Percentiles rank a stretch among this genome's conserved stretches.
Evolutionary conservation across 2,113 vertebrate genomes (phyloP).

Genomic region (Phyllostomus hastatus): DNA sequence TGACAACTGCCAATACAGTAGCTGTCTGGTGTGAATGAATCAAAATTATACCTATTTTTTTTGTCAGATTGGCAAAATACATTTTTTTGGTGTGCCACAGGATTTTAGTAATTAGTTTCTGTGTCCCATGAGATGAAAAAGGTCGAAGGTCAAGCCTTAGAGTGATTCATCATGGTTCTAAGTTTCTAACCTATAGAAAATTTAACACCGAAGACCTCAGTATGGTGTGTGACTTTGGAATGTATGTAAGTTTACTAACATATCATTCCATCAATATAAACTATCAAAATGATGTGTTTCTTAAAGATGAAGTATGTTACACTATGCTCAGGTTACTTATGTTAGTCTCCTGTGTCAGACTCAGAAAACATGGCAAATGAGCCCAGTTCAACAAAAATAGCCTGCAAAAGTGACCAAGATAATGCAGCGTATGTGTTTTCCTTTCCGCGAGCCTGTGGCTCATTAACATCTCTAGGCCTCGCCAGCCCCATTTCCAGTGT

Average conservation of each 20-base stretch:
- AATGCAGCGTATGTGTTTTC: neutral
- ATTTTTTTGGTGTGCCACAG: neutral
- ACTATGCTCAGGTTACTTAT: neutral
- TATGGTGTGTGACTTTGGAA: neutral
- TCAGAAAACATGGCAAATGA: neutral
- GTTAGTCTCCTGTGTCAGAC: neutral
- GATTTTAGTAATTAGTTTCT: neutral
- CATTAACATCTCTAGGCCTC: neutral
- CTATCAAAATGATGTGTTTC: neutral
- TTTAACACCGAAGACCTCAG: neutral
- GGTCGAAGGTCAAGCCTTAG: neutral
- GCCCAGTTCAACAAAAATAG: neutral
- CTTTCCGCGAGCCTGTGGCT: neutral
- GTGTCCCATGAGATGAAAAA: neutral
- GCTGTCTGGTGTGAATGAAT: neutral
- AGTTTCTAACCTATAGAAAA: neutral
- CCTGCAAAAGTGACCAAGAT: neutral
- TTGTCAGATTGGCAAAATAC: neutral
- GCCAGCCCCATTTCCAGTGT: neutral
- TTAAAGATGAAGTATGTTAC: neutral
- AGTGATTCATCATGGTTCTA: neutral
- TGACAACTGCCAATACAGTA: neutral
- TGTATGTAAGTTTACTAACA: neutral
- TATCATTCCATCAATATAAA: neutral
- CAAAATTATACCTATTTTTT: neutral